These are phyloP conservation scores for Buceros bicornis DNA, from an alignment of 2,797 vertebrate species.

Conservation along the genomic window DNA sequence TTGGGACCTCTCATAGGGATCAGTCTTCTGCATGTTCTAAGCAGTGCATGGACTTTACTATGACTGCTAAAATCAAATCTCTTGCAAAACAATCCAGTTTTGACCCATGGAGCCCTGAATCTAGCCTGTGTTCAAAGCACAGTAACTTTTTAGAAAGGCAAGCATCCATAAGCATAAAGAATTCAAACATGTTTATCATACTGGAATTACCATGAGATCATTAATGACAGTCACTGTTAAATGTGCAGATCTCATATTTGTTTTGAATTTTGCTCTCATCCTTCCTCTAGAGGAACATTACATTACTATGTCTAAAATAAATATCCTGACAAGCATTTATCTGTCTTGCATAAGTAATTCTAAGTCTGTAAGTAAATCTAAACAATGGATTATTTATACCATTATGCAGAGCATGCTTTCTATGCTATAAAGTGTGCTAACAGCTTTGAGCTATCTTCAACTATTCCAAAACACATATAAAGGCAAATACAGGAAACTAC, in stretches of 20 bases:
- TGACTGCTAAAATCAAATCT: neutral
- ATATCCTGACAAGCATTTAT: neutral
- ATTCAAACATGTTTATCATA: neutral
- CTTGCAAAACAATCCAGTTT: neutral
- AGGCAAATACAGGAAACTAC: neutral
- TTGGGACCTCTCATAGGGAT: neutral
- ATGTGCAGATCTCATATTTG: neutral
- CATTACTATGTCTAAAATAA: neutral
- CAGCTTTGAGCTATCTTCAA: neutral
- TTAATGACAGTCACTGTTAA: neutral
- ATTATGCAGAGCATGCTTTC: neutral
- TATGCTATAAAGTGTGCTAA: neutral
- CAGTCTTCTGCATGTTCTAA: neutral
- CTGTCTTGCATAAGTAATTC: neutral
- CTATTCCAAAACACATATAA: neutral
- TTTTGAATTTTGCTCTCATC: neutral
- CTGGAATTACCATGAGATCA: neutral
- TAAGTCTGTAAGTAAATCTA: neutral
- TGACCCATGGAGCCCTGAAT: neutral
- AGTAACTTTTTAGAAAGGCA: neutral
- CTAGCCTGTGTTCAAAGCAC: neutral
- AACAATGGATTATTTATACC: neutral
- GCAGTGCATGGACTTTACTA: neutral
- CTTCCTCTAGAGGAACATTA: neutral
- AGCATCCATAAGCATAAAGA: neutral